Evolutionary conservation across 2,888 invertebrate genomes (phyloP), one percentile per base, ranked within the genome.

Genomic region (Drosophila setosimentum): DNA sequence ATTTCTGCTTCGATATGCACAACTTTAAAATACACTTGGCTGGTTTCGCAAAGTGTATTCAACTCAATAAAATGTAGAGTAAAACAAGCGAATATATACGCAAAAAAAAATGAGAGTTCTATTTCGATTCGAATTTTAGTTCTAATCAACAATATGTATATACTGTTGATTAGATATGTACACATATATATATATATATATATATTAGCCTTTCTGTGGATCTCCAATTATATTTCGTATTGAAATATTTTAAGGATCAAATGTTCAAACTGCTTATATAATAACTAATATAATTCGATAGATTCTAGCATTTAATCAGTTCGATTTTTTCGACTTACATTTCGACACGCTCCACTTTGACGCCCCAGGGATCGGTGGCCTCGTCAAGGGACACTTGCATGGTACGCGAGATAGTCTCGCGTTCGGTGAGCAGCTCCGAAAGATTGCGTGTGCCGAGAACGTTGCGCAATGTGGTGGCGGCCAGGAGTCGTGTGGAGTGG

Each of bases 261-360:
- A 40, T 10, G n/a, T 2, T 10, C n/a, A n/a, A 40, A n/a, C n/a
- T 40, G 1, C 6, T 6, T 35, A 16, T 6, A 18, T 7, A 18
- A 35, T 35, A 2, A 40, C 11, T 11, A 4, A n/a, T 11, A 5
- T 11, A n/a, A 10, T n/a, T n/a, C 1, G 40, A 40, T 0, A n/a
- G 11, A n/a, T n/a, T 11, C n/a, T 40, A n/a, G 40, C 10, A 11
- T 11, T n/a, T n/a, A 11, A n/a, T n/a, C 4, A 11, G 11, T 21
- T 7, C 7, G 7, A 45, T 27, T 18, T 29, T 7, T 13, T 11
- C 2, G 13, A 93, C 95, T 95, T 94, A 97, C 97, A 99, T 98
- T 95, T 99, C 98, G 29, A 98, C 98, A 78, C 98, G 94, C 93
- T 99, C 98, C 29, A 98, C 98, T 93, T 98, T 97, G 54, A 98